phyloP scores from a whole-genome alignment of 2,113 vertebrate species.

The Marcusenius ussheri region DNA sequence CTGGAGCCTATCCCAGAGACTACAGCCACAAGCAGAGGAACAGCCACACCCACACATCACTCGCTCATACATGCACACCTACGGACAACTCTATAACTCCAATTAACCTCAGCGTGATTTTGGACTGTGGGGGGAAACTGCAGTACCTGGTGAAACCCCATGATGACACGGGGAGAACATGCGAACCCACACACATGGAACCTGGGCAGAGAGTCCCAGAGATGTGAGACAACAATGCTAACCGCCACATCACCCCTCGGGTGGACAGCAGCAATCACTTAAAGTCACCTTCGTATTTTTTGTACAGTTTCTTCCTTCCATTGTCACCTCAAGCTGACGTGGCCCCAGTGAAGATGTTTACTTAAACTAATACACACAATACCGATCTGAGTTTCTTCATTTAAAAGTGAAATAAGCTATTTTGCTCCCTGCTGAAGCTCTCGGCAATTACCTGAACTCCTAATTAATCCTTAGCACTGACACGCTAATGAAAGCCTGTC shows the following conservation, averaged over 20 bases:
- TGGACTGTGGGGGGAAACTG: not conserved
- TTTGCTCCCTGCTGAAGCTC: not conserved
- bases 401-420: not conserved
- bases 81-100: not conserved
- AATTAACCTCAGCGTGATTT: not conserved
- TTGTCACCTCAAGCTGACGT: not conserved
- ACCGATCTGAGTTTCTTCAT: not conserved
- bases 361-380: not conserved
- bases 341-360: not conserved
- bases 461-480: conserved; percentile 18
- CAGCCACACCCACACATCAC: not conserved
- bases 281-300: not conserved
- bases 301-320: no score
- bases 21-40: not conserved
- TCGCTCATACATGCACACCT: not conserved
- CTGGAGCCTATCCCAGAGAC: no score
- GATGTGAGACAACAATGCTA: not conserved
- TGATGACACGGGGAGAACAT: not conserved
- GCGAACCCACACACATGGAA: not conserved
- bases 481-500: conserved; percentile 16
- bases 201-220: not conserved
- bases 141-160: not conserved
- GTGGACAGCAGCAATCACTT: not conserved
- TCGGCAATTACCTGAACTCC: conserved; percentile 12
- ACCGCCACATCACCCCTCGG: not conserved